Base-by-base conservation (phyloP, 2,888 invertebrate species). In the Oligia fasciuncula region DNA sequence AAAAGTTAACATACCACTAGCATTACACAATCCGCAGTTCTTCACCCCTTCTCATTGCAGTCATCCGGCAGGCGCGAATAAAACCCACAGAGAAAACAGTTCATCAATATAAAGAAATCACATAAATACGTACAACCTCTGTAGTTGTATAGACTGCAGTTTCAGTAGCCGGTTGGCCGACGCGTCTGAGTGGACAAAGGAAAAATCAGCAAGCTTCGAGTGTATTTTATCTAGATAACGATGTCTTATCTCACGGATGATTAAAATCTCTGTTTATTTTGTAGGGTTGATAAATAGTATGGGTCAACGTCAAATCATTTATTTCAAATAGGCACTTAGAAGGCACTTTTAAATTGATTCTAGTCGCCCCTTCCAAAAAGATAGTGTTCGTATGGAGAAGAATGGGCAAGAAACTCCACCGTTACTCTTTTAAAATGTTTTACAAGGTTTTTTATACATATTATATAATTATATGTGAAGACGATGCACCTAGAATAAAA, bases 161-260 rank as follows among this genome's bases (percentile, higher is more conserved):
- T 84, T 68, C 60, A 80, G 71, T 71, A 71, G 76, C 62, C 51
- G 57, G n/a, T 80, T 51, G 49, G 66, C n/a, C 35, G 54, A 51
- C 54, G 81, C 57, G 43, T 65, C 69, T 66, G 23, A 67, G 29
- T 57, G 69, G 57, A 46, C 76, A 67, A 74, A 76, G 6, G n/a
- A 74, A 57, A n/a, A 73, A 70, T 13, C 60, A 46, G 17, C 1
- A 19, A 11, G 57, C 5, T 51, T 63, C 35, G 43, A 80, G 19
- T 67, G 29, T 72, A 63, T 68, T 63, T 57, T 4, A 69, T 76
- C 73, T 40, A 57, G 57, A 71, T 79, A 57, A 66, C 43, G 23
- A 17, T 66, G 51, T 62, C 66, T n/a, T 14, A 60, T 73, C 49
- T n/a, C 51, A 73, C 23, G 14, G 5, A 43, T 66, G 46, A 57